These are phyloP conservation scores for Teleopsis dalmanni DNA, from an alignment of 1,140 invertebrate genomes.

Conservation along the genomic window DNA sequence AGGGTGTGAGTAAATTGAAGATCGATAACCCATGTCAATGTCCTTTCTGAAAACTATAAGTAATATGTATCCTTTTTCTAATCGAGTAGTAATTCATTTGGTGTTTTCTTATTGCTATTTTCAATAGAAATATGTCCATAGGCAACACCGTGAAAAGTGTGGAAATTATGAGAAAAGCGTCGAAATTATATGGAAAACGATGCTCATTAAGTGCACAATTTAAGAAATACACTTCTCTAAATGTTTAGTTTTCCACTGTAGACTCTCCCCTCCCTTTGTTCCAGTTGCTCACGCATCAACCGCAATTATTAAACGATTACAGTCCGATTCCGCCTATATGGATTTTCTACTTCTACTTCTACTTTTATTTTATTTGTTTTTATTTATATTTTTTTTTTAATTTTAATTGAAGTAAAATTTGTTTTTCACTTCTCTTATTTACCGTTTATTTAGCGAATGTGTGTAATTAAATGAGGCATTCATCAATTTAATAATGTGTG, in stretches of 20 bases:
- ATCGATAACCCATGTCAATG: conserved; percentile 30
- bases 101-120: background rate
- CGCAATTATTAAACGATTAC: too few relatives aligned
- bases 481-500: too few relatives aligned
- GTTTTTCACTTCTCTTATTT: too few relatives aligned
- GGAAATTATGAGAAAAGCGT: background rate
- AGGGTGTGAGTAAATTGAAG: background rate
- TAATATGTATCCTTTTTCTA: background rate
- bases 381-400: too few relatives aligned
- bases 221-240: conserved; percentile 7
- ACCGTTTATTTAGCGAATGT: too few relatives aligned
- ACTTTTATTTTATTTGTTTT: too few relatives aligned
- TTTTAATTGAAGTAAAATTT: too few relatives aligned
- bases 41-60: conserved; percentile 18
- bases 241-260: background rate
- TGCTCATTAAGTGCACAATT: conserved; percentile 12
- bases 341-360: too few relatives aligned
- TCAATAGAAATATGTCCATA: background rate
- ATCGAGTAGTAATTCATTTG: background rate
- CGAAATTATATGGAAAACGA: conserved; percentile 9
- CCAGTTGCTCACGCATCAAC: too few relatives aligned
- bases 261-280: too few relatives aligned
- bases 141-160: conserved; percentile 9
- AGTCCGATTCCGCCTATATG: too few relatives aligned
- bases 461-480: too few relatives aligned